These are phyloP conservation scores for Caenorhabditis sp. DNA, from an alignment of 2,888 invertebrate genomes.

Conservation along the genomic window DNA sequence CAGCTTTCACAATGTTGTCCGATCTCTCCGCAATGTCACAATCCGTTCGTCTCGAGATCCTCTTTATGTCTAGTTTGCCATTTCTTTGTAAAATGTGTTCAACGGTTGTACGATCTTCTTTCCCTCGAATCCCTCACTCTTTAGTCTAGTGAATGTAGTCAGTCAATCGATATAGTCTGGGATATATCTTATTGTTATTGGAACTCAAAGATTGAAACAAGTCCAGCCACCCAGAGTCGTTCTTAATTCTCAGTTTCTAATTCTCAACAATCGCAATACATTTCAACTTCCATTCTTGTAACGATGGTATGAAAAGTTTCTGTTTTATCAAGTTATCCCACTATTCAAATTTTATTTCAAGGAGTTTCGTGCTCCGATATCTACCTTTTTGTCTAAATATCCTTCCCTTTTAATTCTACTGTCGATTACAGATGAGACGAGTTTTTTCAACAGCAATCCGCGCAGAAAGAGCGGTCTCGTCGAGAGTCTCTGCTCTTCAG, in stretches of 20 bases:
- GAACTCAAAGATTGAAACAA: too few species aligned
- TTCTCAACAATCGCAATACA: constrained; percentile 39
- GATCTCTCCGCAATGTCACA: constrained; percentile 38
- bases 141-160: background rate
- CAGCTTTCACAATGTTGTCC: background rate
- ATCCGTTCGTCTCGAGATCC: constrained; percentile 23
- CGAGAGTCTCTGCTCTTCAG: constrained; percentile 19
- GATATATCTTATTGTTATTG: too few species aligned
- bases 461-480: constrained; percentile 37
- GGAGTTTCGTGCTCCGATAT: background rate
- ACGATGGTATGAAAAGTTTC: constrained; percentile 28
- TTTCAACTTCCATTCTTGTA: constrained; percentile 8
- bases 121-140: background rate
- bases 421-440: constrained; percentile 60
- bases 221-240: too few species aligned
- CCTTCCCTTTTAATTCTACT: background rate
- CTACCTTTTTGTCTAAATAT: background rate
- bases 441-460: constrained; percentile 27
- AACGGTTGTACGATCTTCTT: background rate
- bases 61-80: constrained; percentile 16
- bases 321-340: background rate
- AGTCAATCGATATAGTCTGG: too few species aligned
- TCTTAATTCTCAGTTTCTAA: background rate
- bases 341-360: background rate
- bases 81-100: constrained; percentile 7